These are phyloP conservation scores for Pararge aegeria DNA, from an alignment of 1,140 invertebrate species.

Conservation along the genomic window DNA sequence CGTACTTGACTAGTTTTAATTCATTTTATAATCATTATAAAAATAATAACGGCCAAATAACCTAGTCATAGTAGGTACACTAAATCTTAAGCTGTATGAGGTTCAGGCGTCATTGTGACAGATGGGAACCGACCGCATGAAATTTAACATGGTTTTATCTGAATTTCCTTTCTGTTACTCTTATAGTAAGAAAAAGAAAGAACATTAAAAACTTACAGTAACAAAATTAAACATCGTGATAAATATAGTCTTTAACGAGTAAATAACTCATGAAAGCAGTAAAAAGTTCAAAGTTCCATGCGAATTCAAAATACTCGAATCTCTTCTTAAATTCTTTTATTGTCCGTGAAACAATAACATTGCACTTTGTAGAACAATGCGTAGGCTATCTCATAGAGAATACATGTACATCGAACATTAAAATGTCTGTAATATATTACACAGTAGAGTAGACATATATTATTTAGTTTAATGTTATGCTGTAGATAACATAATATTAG, in stretches of 20 bases:
- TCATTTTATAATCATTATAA: no score
- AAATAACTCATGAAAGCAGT: slow-evolving; percentile 22
- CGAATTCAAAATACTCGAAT: slow-evolving; percentile 18
- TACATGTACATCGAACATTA: background rate
- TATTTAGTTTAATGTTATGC: background rate
- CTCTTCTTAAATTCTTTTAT: slow-evolving; percentile 22
- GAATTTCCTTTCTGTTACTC: background rate
- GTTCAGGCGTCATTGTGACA: no score
- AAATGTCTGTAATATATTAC: slow-evolving; percentile 2
- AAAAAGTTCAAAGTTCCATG: slow-evolving; percentile 26
- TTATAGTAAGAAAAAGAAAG: slow-evolving; percentile 8
- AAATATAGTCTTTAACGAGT: slow-evolving; percentile 24
- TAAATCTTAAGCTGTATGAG: no score
- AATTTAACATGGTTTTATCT: no score
- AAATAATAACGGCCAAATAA: no score
- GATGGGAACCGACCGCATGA: no score
- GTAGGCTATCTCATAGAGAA: background rate
- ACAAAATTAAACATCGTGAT: slow-evolving; percentile 24
- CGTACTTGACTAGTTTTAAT: no score
- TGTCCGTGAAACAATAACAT: slow-evolving; percentile 17
- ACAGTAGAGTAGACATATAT: background rate
- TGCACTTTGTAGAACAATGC: slow-evolving; percentile 8
- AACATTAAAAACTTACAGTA: slow-evolving; percentile 10
- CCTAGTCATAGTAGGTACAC: no score
- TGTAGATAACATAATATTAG: background rate